Percentiles rank a stretch among this genome's conserved stretches.
These are phyloP conservation scores for Nettapus auritus DNA, from an alignment of 2,113 vertebrate species.

Conservation along the genomic window DNA sequence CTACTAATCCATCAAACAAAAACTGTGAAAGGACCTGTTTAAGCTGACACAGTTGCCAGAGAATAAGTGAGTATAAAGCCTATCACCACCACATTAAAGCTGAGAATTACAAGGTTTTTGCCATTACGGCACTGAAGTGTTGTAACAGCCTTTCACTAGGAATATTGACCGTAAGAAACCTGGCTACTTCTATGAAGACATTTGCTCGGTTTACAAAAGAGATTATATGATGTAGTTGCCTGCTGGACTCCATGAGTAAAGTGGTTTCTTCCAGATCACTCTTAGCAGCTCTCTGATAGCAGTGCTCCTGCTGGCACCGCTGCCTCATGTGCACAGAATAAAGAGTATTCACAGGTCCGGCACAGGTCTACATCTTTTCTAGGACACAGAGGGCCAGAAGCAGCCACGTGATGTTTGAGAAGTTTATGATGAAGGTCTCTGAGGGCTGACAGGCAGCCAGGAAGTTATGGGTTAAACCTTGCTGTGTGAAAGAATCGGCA, in stretches of 20 bases:
- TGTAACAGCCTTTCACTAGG: background rate
- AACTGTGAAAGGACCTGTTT: background rate
- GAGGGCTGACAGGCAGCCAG: background rate
- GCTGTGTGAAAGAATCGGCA: background rate
- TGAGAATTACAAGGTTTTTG: background rate
- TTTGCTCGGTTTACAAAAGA: background rate
- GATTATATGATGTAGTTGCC: background rate
- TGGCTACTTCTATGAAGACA: background rate
- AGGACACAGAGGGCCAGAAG: rapidly evolving
- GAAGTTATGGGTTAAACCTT: background rate
- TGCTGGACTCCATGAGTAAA: background rate
- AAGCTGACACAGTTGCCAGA: background rate
- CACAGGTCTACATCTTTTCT: background rate
- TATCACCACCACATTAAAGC: background rate
- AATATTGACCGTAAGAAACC: background rate
- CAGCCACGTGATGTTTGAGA: background rate
- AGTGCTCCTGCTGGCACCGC: background rate
- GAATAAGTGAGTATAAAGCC: background rate
- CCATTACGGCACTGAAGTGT: background rate
- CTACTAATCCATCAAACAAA: background rate
- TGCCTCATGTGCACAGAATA: background rate
- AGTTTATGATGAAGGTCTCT: background rate
- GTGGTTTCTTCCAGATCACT: background rate
- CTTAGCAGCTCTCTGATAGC: background rate
- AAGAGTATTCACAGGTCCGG: background rate